Evolutionary conservation across 2,888 invertebrate genomes (phyloP).

Genomic region (Cryptocheilus praepositus): DNA sequence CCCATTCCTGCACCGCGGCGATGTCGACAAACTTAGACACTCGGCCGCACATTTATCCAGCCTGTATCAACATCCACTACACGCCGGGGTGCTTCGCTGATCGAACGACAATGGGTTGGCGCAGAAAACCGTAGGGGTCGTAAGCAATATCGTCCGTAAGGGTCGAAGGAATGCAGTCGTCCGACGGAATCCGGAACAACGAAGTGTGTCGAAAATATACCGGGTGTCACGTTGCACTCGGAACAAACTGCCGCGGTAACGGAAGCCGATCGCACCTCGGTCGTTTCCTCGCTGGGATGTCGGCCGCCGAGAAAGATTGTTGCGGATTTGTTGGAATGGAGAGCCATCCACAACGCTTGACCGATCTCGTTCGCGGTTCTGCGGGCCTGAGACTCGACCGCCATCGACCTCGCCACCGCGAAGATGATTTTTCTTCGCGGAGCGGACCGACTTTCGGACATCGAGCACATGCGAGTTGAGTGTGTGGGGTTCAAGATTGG

Average conservation of each 20-base stretch:
- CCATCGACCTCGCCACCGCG: too few species aligned
- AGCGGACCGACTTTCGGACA: background rate
- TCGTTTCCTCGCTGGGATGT: slow-evolving; percentile 14
- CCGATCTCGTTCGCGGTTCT: too few species aligned
- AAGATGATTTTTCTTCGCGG: background rate
- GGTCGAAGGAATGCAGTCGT: slow-evolving; percentile 8
- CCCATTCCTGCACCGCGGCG: too few species aligned
- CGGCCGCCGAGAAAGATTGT: slow-evolving; percentile 45
- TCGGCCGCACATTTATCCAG: too few species aligned
- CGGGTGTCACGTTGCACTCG: slow-evolving; percentile 21
- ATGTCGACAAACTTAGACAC: too few species aligned
- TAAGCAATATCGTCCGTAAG: slow-evolving; percentile 41
- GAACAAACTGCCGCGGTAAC: slow-evolving; percentile 41
- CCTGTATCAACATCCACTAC: too few species aligned
- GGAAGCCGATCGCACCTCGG: slow-evolving; percentile 28
- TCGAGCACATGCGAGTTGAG: too few species aligned
- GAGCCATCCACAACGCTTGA: slow-evolving; percentile 35
- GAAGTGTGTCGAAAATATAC: slow-evolving; percentile 20
- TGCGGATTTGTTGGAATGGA: slow-evolving; percentile 36
- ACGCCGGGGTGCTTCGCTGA: too few species aligned
- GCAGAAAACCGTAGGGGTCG: background rate
- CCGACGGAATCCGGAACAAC: slow-evolving; percentile 27
- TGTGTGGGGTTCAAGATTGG: too few species aligned
- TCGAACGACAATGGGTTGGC: too few species aligned
- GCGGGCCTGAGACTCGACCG: too few species aligned